Conservation (phyloP, 2,888 invertebrate species). For the Mechanitis mazaeus region DNA sequence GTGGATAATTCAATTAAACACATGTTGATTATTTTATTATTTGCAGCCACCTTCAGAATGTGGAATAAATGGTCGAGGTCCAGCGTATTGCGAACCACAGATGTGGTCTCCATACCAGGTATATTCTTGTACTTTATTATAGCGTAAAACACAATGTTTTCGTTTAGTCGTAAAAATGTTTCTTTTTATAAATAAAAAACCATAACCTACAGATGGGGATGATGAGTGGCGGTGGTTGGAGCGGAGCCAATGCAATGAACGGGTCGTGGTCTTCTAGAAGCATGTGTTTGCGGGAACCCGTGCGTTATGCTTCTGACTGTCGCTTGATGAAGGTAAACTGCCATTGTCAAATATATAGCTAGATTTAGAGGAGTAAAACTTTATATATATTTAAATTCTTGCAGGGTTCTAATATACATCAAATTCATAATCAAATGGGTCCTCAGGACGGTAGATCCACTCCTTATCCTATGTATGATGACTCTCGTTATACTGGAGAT, state of each 20-base stretch:
- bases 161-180: background rate
- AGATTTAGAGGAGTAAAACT: background rate
- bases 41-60: constrained; percentile 70
- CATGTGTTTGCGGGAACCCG: constrained; percentile 56
- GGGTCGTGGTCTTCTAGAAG: constrained; percentile 53
- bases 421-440: constrained; percentile 47
- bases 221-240: constrained; percentile 53
- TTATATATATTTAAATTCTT: constrained; percentile 31
- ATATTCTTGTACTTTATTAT: constrained; percentile 5
- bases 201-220: constrained; percentile 51
- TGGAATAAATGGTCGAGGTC: constrained; percentile 56
- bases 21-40: background rate
- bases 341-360: constrained; percentile 9
- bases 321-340: constrained; percentile 58
- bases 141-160: no score
- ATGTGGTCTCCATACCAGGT: constrained; percentile 74
- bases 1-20: no score
- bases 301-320: constrained; percentile 59
- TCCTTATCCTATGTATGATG: constrained; percentile 59
- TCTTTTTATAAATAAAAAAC: background rate
- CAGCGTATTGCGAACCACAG: constrained; percentile 62
- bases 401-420: constrained; percentile 50
- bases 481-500: constrained; percentile 48
- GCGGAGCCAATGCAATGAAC: constrained; percentile 43
- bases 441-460: constrained; percentile 59